These are phyloP conservation scores for Drosophila lacicola DNA, from an alignment of 2,888 invertebrate genomes.

Conservation along the genomic window DNA sequence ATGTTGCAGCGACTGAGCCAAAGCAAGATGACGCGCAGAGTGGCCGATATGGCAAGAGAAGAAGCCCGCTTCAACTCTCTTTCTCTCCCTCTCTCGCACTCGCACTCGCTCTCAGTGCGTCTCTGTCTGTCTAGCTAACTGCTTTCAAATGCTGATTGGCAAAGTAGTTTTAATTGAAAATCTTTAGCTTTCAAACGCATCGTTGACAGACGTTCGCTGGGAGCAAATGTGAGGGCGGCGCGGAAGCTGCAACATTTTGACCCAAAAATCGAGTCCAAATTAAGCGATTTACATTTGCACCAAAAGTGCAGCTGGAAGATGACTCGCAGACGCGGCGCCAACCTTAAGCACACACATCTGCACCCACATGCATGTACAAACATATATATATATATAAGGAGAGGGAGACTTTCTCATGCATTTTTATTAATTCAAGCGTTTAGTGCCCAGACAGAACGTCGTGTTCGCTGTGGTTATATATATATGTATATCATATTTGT, in stretches of 20 bases:
- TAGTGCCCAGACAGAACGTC: conserved; percentile 9
- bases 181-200: conserved; percentile 64
- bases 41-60: neutral
- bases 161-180: conserved; percentile 80
- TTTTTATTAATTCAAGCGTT: conserved; percentile 49
- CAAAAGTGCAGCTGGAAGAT: conserved; percentile 28
- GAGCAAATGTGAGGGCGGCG: neutral
- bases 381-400: too few relatives aligned
- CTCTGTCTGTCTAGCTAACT: conserved; percentile 26
- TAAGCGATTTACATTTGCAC: conserved; percentile 48
- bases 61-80: neutral
- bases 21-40: conserved; percentile 6
- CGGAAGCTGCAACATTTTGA: conserved; percentile 32
- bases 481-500: conserved; percentile 31
- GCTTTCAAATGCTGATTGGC: conserved; percentile 68
- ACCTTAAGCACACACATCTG: neutral
- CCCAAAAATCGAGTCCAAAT: conserved; percentile 41
- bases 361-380: neutral
- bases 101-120: neutral
- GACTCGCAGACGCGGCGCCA: conserved; percentile 35
- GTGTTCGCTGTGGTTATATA: neutral
- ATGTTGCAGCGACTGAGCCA: conserved; percentile 34
- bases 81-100: neutral
- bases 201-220: conserved; percentile 34
- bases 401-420: conserved; percentile 16